phyloP scores from a whole-genome alignment of 2,113 vertebrate species.

The Cottus gobio region DNA sequence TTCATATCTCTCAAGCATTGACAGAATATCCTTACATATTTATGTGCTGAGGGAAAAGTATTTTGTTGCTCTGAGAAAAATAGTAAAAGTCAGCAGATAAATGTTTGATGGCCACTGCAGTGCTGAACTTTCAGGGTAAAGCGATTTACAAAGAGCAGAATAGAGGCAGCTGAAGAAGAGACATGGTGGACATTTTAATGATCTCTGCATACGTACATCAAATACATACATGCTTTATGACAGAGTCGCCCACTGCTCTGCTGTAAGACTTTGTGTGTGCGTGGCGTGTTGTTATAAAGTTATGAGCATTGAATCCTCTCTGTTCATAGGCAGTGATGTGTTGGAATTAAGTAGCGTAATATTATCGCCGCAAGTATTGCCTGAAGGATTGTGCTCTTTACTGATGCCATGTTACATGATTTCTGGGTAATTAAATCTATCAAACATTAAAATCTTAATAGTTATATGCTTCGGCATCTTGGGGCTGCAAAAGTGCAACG shows the following conservation, averaged over 20 bases:
- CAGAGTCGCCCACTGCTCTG: not conserved
- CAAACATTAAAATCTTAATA: constrained; percentile 18
- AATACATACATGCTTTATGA: not conserved
- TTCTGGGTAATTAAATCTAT: constrained; percentile 34
- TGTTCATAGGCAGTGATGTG: not conserved
- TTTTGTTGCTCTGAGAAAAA: constrained; percentile 67
- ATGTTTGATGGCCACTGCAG: constrained; percentile 72
- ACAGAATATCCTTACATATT: constrained; percentile 67
- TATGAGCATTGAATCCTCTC: not conserved
- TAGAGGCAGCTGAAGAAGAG: not conserved
- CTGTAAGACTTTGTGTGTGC: not conserved
- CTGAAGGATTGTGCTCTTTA: constrained; percentile 1
- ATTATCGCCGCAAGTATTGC: not conserved
- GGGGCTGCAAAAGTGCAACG: constrained; percentile 7
- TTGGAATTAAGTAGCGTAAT: not conserved
- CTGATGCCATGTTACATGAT: constrained; percentile 25
- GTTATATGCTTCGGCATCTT: not conserved
- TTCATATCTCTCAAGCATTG: constrained; percentile 39
- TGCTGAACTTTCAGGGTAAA: constrained; percentile 59
- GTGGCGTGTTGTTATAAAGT: not conserved
- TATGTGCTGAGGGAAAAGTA: constrained; percentile 64
- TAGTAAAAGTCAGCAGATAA: constrained; percentile 70
- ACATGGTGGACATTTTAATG: not conserved
- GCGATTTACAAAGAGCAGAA: constrained; percentile 18
- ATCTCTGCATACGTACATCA: not conserved